These are phyloP conservation scores for Drosophila tanythrix DNA, from an alignment of 2,888 invertebrate species.

Conservation along the genomic window DNA sequence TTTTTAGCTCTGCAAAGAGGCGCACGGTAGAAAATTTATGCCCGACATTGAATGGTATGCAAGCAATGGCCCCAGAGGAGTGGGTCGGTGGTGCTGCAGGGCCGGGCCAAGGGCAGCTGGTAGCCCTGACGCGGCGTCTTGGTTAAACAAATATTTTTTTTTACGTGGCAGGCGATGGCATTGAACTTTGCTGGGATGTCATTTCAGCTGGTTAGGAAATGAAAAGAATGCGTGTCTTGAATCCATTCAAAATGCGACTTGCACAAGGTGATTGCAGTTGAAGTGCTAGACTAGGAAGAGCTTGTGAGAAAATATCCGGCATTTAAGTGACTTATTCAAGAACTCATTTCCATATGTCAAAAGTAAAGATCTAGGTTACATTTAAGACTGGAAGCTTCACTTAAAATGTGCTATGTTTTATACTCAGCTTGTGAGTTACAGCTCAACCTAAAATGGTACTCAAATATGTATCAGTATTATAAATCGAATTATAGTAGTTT, in stretches of 20 bases:
- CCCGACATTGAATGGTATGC: slow-evolving; percentile 68
- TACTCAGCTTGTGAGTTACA: background rate
- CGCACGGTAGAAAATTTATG: slow-evolving; percentile 62
- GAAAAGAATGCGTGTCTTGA: slow-evolving; percentile 23
- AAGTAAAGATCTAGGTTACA: background rate
- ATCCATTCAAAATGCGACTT: slow-evolving; percentile 19
- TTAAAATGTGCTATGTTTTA: background rate
- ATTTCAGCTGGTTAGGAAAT: slow-evolving; percentile 20
- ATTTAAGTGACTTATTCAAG: background rate
- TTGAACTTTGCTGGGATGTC: slow-evolving; percentile 53
- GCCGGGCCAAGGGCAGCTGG: slow-evolving; percentile 54
- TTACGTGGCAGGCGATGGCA: slow-evolving; percentile 43
- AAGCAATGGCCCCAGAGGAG: slow-evolving; percentile 31
- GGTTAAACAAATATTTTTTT: slow-evolving; percentile 52
- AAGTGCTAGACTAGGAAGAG: background rate
- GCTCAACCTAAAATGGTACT: background rate
- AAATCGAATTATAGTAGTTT: background rate
- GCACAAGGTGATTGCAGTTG: slow-evolving; percentile 24
- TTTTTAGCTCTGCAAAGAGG: slow-evolving; percentile 50
- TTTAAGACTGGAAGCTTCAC: background rate
- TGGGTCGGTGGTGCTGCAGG: slow-evolving; percentile 10
- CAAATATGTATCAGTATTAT: background rate
- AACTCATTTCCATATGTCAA: background rate
- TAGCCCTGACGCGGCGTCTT: slow-evolving; percentile 53
- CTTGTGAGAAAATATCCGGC: background rate